Percentiles rank a stretch among this genome's conserved stretches.
phyloP scores from a whole-genome alignment of 2,797 vertebrate species.

The Diplodus sargus region DNA sequence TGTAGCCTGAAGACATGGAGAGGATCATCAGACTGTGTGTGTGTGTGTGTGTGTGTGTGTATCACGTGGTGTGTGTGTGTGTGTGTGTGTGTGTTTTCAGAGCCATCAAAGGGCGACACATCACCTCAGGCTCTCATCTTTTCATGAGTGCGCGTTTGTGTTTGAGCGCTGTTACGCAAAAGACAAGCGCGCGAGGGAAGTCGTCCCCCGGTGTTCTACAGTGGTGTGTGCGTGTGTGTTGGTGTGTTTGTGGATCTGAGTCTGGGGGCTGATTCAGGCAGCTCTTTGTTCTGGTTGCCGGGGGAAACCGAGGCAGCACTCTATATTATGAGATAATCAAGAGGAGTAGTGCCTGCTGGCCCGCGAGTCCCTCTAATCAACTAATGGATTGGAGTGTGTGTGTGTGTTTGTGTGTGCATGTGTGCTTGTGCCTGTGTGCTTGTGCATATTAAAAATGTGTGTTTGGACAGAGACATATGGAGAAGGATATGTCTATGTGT shows the following conservation, averaged over 20 bases:
- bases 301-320: slow-evolving; percentile 65
- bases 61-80: slow-evolving; percentile 4
- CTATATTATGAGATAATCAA: slow-evolving; percentile 81
- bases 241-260: slow-evolving; percentile 2
- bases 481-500: background rate
- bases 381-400: slow-evolving; percentile 75
- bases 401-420: background rate
- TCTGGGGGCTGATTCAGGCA: slow-evolving; percentile 54
- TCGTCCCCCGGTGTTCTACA: slow-evolving; percentile 20
- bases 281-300: slow-evolving; percentile 73
- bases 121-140: slow-evolving; percentile 47
- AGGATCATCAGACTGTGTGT: slow-evolving; percentile 16
- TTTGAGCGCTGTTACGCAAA: slow-evolving; percentile 31
- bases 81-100: slow-evolving; percentile 18
- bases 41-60: slow-evolving; percentile 14
- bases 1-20: slow-evolving; percentile 30
- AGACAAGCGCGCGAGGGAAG: slow-evolving; percentile 30
- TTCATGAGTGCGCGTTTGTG: slow-evolving; percentile 39
- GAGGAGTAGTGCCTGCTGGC: slow-evolving; percentile 82
- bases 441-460: slow-evolving; percentile 17
- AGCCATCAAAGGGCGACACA: slow-evolving; percentile 51
- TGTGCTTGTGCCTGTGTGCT: background rate
- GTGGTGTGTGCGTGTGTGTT: slow-evolving; percentile 7
- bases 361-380: slow-evolving; percentile 75
- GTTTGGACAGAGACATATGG: background rate